Base-by-base conservation (phyloP, 2,797 vertebrate genomes). In the Spatula versicolor region DNA sequence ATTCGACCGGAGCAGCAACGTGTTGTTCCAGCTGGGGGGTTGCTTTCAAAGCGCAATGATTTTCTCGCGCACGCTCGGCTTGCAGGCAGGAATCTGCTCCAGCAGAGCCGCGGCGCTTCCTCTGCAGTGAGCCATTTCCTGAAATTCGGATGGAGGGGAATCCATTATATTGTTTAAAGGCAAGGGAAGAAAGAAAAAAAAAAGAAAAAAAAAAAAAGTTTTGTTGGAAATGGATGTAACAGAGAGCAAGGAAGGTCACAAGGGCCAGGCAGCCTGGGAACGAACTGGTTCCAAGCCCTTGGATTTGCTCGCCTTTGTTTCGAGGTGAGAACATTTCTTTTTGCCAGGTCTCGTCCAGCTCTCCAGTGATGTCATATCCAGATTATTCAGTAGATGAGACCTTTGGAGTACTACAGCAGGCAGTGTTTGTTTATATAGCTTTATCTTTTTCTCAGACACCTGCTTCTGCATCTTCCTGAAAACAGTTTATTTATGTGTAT, bases 221-320 rank as follows among this genome's bases (percentile, higher is more conserved):
- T 58, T 78, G 18, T 64, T 78, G 86, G 79, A 87, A 91, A 83
- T 86, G 62, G 66, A 67, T 9, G 12, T 83, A 87, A 68, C 66
- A 96, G 88, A 90, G 39, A 3, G 2, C 3, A 1, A 81, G 82
- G 50, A 92, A 94, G 69, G 79, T 93, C 84, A 83, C 19, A 14
- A 25, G 69, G 82, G 75, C 58, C 60, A 54, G 17, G 37, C 76
- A 91, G 87, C 92, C 89, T 96, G 95, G 89, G 92, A 96, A 94
- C 59, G 1, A n/a, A 58, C 18, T 20, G 52, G 63, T 87, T 91
- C 78, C 13, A 66, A 58, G 82, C 56, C 62, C 46, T 91, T 78
- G 69, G 43, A 52, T 59, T 68, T 35, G 23, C 56, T 91, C 62
- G 67, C 86, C 88, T 86, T 88, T 95, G 92, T 94, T 92, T 80